phyloP scores from a whole-genome alignment of 92 coral and sea anemone genomes.

The Nematostella vectensis region DNA sequence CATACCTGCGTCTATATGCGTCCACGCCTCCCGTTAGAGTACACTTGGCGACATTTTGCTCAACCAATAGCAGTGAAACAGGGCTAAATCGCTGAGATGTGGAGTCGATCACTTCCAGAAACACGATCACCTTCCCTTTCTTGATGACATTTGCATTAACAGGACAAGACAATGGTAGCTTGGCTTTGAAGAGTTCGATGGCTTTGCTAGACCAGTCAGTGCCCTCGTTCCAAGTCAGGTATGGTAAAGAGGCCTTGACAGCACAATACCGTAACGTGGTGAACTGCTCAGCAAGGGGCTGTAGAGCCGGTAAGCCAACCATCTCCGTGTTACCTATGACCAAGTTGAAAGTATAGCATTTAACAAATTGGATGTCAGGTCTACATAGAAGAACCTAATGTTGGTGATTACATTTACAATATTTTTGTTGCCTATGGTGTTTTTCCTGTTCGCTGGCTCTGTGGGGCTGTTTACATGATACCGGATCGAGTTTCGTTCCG shows the following conservation, averaged over 20 bases:
- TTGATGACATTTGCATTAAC: constrained; percentile 19
- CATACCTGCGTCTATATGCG: too few species aligned
- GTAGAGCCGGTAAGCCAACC: constrained; percentile 31
- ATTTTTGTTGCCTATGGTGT: too few species aligned
- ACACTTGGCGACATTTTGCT: too few species aligned
- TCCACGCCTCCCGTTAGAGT: too few species aligned
- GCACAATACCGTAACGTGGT: constrained; percentile 52
- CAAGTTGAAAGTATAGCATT: too few species aligned
- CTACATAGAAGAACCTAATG: too few species aligned
- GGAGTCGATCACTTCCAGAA: constrained; percentile 37
- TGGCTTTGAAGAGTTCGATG: constrained; percentile 29
- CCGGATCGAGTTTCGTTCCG: too few species aligned
- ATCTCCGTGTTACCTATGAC: constrained; percentile 46
- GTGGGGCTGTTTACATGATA: too few species aligned
- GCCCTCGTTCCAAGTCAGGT: constrained; percentile 32
- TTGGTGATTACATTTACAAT: too few species aligned
- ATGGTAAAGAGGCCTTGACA: constrained; percentile 54
- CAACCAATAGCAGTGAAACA: constrained; percentile 11
- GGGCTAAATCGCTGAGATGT: constrained; percentile 8
- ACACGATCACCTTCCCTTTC: constrained; percentile 30
- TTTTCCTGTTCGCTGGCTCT: too few species aligned
- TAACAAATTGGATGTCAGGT: too few species aligned
- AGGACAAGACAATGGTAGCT: constrained; percentile 33
- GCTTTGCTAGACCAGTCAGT: constrained; percentile 54
- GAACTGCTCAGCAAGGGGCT: constrained; percentile 54